Evolutionary conservation across 2,888 invertebrate genomes (phyloP).

Genomic region (Rotaria socialis): DNA sequence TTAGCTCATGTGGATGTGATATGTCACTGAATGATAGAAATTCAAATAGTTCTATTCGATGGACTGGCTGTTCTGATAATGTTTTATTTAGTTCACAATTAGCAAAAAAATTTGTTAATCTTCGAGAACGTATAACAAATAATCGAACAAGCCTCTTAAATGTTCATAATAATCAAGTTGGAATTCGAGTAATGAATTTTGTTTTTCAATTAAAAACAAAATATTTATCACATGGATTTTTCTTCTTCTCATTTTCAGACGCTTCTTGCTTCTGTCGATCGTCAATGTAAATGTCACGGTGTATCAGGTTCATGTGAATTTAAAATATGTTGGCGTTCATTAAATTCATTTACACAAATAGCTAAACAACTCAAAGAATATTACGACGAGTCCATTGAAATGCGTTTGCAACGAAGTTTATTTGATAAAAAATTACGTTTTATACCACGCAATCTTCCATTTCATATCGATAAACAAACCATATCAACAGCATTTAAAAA

Average conservation of each 20-base stretch:
- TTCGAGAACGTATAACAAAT: conserved; percentile 68
- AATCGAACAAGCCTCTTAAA: conserved; percentile 72
- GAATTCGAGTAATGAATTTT: conserved; percentile 70
- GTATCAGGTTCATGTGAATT: conserved; percentile 87
- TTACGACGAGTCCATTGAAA: conserved; percentile 81
- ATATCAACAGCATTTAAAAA: conserved; percentile 69
- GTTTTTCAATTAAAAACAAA: background rate
- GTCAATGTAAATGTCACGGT: conserved; percentile 86
- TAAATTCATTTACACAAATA: conserved; percentile 71
- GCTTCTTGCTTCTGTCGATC: conserved; percentile 70
- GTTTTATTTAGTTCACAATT: conserved; percentile 74
- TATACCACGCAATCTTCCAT: conserved; percentile 26
- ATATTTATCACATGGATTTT: background rate
- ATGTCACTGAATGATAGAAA: conserved; percentile 70
- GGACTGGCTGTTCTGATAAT: conserved; percentile 87
- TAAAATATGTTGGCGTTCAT: conserved; percentile 80
- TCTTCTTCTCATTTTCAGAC: conserved; percentile 53
- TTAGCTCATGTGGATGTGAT: conserved; percentile 83
- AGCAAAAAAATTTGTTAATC: conserved; percentile 79
- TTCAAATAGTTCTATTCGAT: conserved; percentile 70
- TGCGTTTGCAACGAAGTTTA: conserved; percentile 54
- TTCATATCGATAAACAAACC: conserved; percentile 1
- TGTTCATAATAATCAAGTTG: conserved; percentile 85
- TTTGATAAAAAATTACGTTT: conserved; percentile 36
- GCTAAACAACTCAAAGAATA: conserved; percentile 73